Percentiles rank a stretch among this genome's conserved stretches.
Conservation (phyloP, 2,888 invertebrate species). For the Autographa pulchrina region DNA sequence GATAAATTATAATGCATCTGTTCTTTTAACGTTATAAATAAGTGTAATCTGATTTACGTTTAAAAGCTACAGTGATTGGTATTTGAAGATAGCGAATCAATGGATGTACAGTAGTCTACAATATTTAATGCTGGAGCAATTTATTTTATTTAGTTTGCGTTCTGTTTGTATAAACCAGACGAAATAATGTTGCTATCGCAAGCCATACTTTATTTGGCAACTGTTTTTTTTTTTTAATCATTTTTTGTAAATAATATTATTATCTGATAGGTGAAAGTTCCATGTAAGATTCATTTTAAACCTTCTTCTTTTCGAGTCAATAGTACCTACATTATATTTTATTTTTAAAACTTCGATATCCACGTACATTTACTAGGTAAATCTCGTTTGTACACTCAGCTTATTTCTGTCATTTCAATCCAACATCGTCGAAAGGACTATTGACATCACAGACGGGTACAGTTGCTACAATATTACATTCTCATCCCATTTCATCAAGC, state of each 20-base stretch:
- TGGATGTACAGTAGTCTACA: neutral
- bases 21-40: constrained; percentile 19
- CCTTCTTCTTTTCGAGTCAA: too few species aligned
- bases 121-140: neutral
- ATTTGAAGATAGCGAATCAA: constrained; percentile 2
- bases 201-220: neutral
- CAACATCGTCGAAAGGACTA: neutral
- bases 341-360: too few species aligned
- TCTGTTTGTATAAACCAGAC: neutral
- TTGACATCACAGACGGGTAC: constrained; percentile 17
- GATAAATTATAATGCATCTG: constrained; percentile 32
- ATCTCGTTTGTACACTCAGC: neutral
- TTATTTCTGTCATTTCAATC: neutral
- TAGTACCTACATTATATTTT: too few species aligned
- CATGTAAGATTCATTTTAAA: too few species aligned
- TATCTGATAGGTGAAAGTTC: too few species aligned
- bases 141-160: neutral
- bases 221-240: neutral
- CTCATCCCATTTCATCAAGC: constrained; percentile 31
- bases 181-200: neutral
- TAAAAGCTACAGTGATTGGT: neutral
- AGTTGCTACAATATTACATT: constrained; percentile 26
- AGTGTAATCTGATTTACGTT: neutral
- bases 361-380: neutral
- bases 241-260: too few species aligned